phyloP scores from a whole-genome alignment of 1,140 invertebrate species.

The Anastrepha obliqua region DNA sequence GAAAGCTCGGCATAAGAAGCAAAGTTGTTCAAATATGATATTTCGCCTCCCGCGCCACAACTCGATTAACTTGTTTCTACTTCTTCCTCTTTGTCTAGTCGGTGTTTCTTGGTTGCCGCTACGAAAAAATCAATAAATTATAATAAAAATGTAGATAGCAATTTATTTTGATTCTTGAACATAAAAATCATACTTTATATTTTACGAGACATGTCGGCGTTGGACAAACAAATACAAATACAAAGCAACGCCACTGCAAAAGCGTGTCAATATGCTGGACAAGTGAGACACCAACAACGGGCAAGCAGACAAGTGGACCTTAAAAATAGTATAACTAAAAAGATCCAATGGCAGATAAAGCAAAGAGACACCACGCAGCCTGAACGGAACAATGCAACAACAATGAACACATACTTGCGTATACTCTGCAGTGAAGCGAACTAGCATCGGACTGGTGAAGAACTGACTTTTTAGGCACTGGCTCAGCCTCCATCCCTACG shows the following conservation, averaged over 20 bases:
- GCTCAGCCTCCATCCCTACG: too few relatives aligned
- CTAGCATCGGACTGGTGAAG: too few relatives aligned
- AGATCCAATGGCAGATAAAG: not conserved
- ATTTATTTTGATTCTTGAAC: constrained; percentile 27
- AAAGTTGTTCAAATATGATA: not conserved
- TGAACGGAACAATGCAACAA: not conserved
- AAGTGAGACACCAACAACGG: not conserved
- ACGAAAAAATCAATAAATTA: constrained; percentile 4
- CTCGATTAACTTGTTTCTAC: constrained; percentile 1
- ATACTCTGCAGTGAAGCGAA: not conserved
- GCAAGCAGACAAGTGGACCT: not conserved
- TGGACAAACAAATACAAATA: constrained; percentile 44
- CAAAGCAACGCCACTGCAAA: not conserved
- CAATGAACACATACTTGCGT: not conserved
- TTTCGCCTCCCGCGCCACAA: constrained; percentile 19
- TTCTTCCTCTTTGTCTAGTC: not conserved
- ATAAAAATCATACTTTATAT: constrained; percentile 50
- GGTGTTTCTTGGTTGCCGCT: not conserved
- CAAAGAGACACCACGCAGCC: not conserved
- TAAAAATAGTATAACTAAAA: not conserved
- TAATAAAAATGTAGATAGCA: constrained; percentile 51
- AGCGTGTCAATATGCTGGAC: not conserved
- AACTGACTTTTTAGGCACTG: too few relatives aligned
- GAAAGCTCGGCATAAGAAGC: not conserved
- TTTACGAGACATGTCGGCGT: constrained; percentile 46